phyloP scores from a whole-genome alignment of 2,888 invertebrate species.

The Drosophila testacea region DNA sequence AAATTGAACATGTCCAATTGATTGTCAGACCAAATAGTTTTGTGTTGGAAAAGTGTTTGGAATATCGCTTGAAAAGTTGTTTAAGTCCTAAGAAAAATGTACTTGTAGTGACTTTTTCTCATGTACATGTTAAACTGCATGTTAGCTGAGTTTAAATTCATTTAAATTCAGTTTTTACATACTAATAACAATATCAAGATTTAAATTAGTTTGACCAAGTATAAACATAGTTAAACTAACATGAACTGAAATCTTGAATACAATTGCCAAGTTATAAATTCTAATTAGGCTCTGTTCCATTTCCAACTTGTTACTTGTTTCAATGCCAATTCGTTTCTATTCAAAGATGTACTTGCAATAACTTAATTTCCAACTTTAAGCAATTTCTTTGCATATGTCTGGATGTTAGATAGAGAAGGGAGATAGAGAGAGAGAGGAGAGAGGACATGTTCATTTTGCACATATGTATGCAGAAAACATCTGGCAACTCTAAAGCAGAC shows the following conservation, averaged over 20 bases:
- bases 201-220: no score
- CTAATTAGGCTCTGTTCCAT: not conserved
- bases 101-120: not conserved
- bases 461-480: constrained; percentile 37
- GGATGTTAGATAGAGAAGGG: not conserved
- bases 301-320: not conserved
- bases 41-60: not conserved
- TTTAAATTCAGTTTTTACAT: not conserved
- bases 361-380: constrained; percentile 29
- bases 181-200: no score
- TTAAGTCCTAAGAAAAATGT: not conserved
- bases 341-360: not conserved
- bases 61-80: not conserved
- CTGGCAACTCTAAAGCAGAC: constrained; percentile 57
- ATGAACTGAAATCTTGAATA: not conserved
- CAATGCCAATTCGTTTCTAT: constrained; percentile 1
- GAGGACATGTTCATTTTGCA: constrained; percentile 26
- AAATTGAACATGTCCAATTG: constrained; percentile 33
- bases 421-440: not conserved
- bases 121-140: not conserved
- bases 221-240: not conserved
- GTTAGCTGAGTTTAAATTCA: no score
- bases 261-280: not conserved
- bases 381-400: constrained; percentile 17
- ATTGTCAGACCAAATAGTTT: constrained; percentile 12